A percentile compares a stretch with the other conserved stretches of the same genome.
These are phyloP conservation scores for Jaculus jaculus DNA, from an alignment of 2,113 vertebrate species.

Conservation along the genomic window DNA sequence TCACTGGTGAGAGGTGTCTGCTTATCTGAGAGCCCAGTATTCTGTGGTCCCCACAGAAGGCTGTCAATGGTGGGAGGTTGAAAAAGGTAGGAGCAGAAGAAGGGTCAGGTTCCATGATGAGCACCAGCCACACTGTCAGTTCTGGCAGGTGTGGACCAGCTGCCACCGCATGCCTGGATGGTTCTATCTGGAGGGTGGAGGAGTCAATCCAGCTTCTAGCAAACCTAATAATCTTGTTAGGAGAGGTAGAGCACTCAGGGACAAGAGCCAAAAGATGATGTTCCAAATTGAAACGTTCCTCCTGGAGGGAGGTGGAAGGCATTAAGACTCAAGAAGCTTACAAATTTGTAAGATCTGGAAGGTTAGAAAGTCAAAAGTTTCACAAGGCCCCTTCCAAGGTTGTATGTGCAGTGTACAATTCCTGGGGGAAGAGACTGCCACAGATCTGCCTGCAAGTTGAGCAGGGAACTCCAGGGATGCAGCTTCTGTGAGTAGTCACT, in stretches of 20 bases:
- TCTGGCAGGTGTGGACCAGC: not conserved
- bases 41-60: not conserved
- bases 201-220: not conserved
- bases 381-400: not conserved
- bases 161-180: not conserved
- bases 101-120: not conserved
- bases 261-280: not conserved
- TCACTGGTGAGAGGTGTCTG: not conserved
- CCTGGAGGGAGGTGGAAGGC: not conserved
- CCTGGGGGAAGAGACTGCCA: no score
- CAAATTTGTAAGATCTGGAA: not conserved
- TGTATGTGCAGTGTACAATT: not conserved
- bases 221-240: not conserved
- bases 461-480: no score
- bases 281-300: not conserved
- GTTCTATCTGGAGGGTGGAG: not conserved
- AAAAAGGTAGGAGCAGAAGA: not conserved
- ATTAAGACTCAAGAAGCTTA: no score
- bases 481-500: not conserved
- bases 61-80: not conserved
- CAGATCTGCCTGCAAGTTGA: not conserved
- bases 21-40: not conserved
- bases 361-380: not conserved
- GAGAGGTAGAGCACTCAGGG: not conserved
- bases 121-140: not conserved